Base-by-base conservation (phyloP, 1,140 invertebrate genomes). In the Cyrtorhinus lividipennis region DNA sequence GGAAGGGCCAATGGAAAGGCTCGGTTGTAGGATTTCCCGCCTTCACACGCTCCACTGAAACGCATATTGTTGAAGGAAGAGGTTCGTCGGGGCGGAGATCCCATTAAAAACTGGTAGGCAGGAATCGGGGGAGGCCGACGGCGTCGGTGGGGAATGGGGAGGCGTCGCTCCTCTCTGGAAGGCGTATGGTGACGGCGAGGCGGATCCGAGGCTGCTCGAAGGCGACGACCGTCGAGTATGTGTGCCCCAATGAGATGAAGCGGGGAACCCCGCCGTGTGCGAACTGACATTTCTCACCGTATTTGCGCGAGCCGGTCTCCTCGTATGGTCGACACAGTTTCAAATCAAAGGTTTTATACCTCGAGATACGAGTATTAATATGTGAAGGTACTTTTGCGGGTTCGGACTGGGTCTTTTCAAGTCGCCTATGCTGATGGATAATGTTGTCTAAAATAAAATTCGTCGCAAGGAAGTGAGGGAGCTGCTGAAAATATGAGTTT, bases 341-440 rank as follows among this genome's bases (percentile, higher is more conserved):
- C n/a, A n/a, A n/a, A n/a, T n/a, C n/a, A n/a, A n/a, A n/a, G n/a
- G 95, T 99, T 79, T 98, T 98, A 80, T 98, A 98, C 63, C 94
- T 83, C n/a, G n/a, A n/a, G n/a, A n/a, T n/a, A n/a, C n/a, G n/a
- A n/a, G n/a, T n/a, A n/a, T n/a, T n/a, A n/a, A n/a, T n/a, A n/a
- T n/a, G n/a, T n/a, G n/a, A n/a, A n/a, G n/a, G n/a, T n/a, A n/a
- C n/a, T n/a, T n/a, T n/a, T n/a, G n/a, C n/a, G n/a, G n/a, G n/a
- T n/a, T n/a, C n/a, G n/a, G n/a, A n/a, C n/a, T n/a, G n/a, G n/a
- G n/a, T n/a, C n/a, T n/a, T n/a, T n/a, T n/a, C n/a, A n/a, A n/a
- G n/a, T n/a, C n/a, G n/a, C n/a, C n/a, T n/a, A n/a, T n/a, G n/a
- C n/a, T n/a, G n/a, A n/a, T n/a, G n/a, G n/a, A n/a, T n/a, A n/a